Evolutionary conservation across 1,140 invertebrate species (phyloP).

Genomic region (Drepana arcuata): DNA sequence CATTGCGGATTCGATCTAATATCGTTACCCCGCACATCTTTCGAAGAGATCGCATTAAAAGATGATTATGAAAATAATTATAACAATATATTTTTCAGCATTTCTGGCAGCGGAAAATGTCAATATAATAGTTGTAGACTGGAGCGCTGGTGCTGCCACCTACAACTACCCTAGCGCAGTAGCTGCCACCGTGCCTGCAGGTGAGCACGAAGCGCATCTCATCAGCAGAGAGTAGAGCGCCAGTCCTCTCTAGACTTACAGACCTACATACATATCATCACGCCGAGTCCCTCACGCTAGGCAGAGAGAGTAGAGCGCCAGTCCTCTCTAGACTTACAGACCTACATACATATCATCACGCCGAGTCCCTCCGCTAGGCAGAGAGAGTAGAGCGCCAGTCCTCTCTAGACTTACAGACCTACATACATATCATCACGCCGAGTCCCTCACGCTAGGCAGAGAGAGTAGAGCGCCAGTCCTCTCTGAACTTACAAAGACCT

Average conservation of each 20-base stretch:
- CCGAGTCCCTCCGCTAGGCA: too few species aligned
- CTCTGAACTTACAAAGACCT: not conserved
- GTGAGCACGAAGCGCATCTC: slow-evolving; percentile 15
- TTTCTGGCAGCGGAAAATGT: slow-evolving; percentile 20
- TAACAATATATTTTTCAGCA: slow-evolving; percentile 11
- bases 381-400: not conserved
- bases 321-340: not conserved
- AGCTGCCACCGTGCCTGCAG: slow-evolving; percentile 12
- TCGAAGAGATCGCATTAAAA: too few species aligned
- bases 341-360: not conserved
- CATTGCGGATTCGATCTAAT: too few species aligned
- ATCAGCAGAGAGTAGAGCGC: not conserved
- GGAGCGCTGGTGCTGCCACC: slow-evolving; percentile 16
- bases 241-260: not conserved
- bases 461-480: not conserved
- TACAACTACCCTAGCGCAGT: slow-evolving; percentile 14
- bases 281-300: not conserved
- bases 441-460: too few species aligned
- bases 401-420: not conserved
- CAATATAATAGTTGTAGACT: slow-evolving; percentile 25
- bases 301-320: not conserved
- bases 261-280: not conserved
- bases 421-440: too few species aligned
- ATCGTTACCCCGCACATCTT: too few species aligned
- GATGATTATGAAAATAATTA: not conserved